Evolutionary conservation across 2,888 invertebrate genomes (phyloP), one percentile per base, ranked within the genome.

Genomic region (Sphaeridia pumilis): DNA sequence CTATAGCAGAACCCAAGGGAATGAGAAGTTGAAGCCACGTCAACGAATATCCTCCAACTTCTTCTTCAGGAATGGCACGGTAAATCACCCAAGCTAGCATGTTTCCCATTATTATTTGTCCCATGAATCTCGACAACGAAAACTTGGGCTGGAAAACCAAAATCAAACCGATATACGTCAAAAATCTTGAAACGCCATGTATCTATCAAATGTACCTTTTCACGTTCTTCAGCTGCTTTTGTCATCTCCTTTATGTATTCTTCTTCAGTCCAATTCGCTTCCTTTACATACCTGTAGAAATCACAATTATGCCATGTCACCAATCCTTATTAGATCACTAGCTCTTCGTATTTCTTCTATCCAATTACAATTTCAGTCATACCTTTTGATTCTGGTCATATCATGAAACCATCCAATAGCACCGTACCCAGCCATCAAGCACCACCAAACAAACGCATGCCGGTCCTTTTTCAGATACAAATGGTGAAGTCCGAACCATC

Each of bases 381-480:
- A 93, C 49, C 81, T 77, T 0, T 88, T 87, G 52, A 95, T 83
- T 58, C 80, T 77, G 65, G 86, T 85, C 2, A 89, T 70, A 70
- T 95, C 95, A 5, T 83, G 76, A 1, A 94, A 65, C 86, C 90
- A 92, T 7, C 93, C 93, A 17, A 86, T 67, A 0, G 88, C 86
- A 65, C 80, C 75, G 67, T 86, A 87, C 3, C 92, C 92, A 1
- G 87, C 92, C 20, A 87, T 72, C 0, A 89, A 87, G 55, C 82
- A 82, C 81, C 87, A 86, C 80, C 87, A 89, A 1, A 92, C 75
- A 68, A 94, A 86, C 0, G 88, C 94, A 66, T 95, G 95, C 22
- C 82, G 76, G 70, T 93, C 89, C 52, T 94, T 76, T 49, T 82
- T 78, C 58, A 95, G 74, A 71, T 95, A 95, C 67, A 94, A 79